Percentiles rank a stretch among this genome's conserved stretches.
Evolutionary conservation across 1,140 invertebrate genomes (phyloP).

Genomic region (Thrips palmi): DNA sequence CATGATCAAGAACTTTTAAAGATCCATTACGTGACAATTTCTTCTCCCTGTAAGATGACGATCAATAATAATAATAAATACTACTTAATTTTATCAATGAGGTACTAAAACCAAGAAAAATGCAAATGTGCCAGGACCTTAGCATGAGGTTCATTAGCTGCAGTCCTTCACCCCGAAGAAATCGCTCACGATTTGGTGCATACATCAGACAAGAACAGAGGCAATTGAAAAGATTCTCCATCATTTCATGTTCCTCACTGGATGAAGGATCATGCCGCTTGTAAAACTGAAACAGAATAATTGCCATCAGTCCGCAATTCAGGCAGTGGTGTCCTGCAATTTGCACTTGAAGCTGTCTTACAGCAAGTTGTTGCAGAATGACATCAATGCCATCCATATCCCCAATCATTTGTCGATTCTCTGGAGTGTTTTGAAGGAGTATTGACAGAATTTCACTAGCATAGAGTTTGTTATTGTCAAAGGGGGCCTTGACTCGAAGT

Average conservation of each 20-base stretch:
- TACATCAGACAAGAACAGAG: constrained; percentile 86
- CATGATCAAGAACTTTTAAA: constrained; percentile 90
- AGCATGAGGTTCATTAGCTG: constrained; percentile 96
- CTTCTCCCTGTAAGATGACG: constrained; percentile 55
- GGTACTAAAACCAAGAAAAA: constrained; percentile 8
- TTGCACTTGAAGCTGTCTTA: constrained; percentile 32
- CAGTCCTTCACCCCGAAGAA: constrained; percentile 84
- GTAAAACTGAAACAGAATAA: constrained; percentile 46
- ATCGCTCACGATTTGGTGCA: constrained; percentile 71
- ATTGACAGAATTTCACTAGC: constrained; percentile 92
- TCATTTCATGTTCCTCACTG: constrained; percentile 89
- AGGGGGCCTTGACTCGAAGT: constrained; percentile 67
- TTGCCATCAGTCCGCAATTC: constrained; percentile 1
- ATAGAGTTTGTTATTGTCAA: constrained; percentile 93
- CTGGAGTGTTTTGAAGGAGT: constrained; percentile 73
- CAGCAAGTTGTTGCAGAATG: constrained; percentile 82
- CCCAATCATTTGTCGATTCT: constrained; percentile 67
- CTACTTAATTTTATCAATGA: constrained; percentile 3
- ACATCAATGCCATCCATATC: constrained; percentile 93
- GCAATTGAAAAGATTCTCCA: constrained; percentile 96
- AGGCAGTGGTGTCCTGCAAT: too few species aligned
- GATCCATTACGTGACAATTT: constrained; percentile 93
- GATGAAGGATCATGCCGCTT: constrained; percentile 84
- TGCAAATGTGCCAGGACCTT: constrained; percentile 37
- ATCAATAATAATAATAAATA: constrained; percentile 2